Evolutionary conservation across 2,888 invertebrate species (phyloP), one percentile per base, ranked within the genome.

Genomic region (Diadegma fenestrale): DNA sequence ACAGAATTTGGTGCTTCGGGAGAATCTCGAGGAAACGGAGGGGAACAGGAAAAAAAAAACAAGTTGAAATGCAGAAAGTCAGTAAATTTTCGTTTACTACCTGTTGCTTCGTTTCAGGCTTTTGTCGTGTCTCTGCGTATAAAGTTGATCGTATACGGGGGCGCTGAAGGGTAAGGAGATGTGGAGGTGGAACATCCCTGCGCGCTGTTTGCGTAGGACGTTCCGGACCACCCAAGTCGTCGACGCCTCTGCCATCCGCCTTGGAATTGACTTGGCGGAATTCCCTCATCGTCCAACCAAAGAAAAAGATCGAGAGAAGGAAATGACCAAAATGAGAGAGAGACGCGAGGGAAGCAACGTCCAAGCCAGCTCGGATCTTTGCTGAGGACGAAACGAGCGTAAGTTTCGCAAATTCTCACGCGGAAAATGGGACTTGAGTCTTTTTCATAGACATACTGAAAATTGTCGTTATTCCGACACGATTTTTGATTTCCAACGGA

Each of bases 121-220:
- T 82, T 80, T 77, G 80, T 81, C 72, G 87, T 88, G 84, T 87
- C 58, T 77, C 64, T 69, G 26, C 33, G 48, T 45, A 78, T 69
- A 69, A 69, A 78, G 51, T 72, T 69, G 41, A 30, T 68, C 51
- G 66, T 41, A 58, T 58, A 48, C 45, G 48, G 71, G 51, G 33
- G 72, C 66, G 66, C 77, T 77, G 64, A 77, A 77, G 77, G 77
- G 77, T 77, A 54, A 77, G 54, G 45, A n/a, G 66, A 72, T n/a
- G 77, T 37, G 63, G 63, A 68, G 61, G 85, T 83, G 86, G 87
- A 87, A 87, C 88, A 86, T 86, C 88, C 86, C 87, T 85, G 89
- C 66, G 89, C 88, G 89, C 88, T 92, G 91, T 92, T 92, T 92
- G 92, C 92, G 92, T 92, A 92, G 92, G 92, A 92, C 89, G 90